Evolutionary conservation across 2,113 vertebrate genomes (phyloP), one percentile per base, ranked within the genome.

Genomic region (Neolamprologus falcicula): DNA sequence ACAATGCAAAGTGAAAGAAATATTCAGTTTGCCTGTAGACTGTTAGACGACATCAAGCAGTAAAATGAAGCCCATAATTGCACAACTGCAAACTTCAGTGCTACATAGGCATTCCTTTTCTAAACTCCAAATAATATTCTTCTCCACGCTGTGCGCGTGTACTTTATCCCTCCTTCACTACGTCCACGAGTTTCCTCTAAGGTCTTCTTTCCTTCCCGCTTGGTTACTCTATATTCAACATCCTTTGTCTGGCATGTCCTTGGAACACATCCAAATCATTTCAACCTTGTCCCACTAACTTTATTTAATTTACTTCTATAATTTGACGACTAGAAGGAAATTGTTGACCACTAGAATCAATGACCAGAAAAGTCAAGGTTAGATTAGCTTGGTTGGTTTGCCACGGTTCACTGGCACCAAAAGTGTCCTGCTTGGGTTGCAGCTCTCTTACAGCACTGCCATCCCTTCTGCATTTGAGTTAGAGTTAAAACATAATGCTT

Each of bases 31-130:
- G 12, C 0, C 66, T 42, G n/a, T 14, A 71, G n/a, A 42, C 21
- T 26, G 66, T 71, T 42, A 26, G 5, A 0, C 2, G 9, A 4
- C 0, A 42, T 73, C 66, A 73, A 42, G 21, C 37, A 73, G n/a
- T 45, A 26, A 42, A 73, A 73, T 0, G 0, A 73, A 45, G 21
- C 13, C 21, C 40, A 73, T 45, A 45, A n/a, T 24, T 73, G 68
- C 40, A 73, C 21, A 45, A 26, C 13, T 73, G 21, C 21, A 45
- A 17, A 45, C 68, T 68, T 68, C 63, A 40, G n/a, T 14, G 63
- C 3, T 40, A 26, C 37, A 24, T 24, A 26, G 21, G 37, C 5
- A 7, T 42, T 14, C 37, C 13, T 73, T 73, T 26, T 73, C 66
- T 45, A 26, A 73, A 16, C 21, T 73, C 5, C 66, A 73, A 45